Percentiles rank a stretch among this genome's conserved stretches.
phyloP scores from a whole-genome alignment of 1,140 invertebrate genomes.

The Pseudomyrmex cubaensis region DNA sequence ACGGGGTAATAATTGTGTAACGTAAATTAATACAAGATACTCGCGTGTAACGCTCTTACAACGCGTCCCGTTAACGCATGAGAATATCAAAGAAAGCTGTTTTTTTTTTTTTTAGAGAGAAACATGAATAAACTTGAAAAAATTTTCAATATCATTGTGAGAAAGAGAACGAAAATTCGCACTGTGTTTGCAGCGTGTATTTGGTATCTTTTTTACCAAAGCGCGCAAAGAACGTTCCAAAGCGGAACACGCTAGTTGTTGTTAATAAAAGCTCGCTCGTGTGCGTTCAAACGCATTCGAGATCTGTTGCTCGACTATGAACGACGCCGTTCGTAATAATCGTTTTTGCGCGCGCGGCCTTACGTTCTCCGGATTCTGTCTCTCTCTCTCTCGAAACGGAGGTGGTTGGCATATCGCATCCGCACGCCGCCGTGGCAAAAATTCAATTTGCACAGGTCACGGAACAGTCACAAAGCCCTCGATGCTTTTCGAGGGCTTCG shows the following conservation, averaged over 20 bases:
- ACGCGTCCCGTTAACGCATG: background rate
- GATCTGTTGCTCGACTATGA: slow-evolving; percentile 9
- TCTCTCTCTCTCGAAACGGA: too few species aligned
- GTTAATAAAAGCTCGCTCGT: slow-evolving; percentile 21
- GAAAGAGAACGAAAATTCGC: too few species aligned
- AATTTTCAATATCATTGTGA: background rate
- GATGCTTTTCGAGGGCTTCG: background rate
- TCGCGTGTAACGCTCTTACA: background rate
- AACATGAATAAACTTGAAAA: background rate
- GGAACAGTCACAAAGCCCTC: slow-evolving; percentile 19
- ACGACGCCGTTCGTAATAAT: slow-evolving; percentile 29
- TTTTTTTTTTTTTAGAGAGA: background rate
- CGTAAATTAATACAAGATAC: background rate
- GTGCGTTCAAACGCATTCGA: background rate
- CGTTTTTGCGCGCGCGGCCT: background rate
- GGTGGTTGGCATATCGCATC: background rate
- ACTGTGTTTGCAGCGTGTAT: background rate
- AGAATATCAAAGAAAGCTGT: background rate
- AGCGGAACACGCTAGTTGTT: background rate
- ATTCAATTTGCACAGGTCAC: slow-evolving; percentile 37
- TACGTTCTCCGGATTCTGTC: background rate
- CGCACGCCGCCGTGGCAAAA: slow-evolving; percentile 24
- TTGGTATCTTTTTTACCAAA: background rate
- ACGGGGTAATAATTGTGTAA: background rate
- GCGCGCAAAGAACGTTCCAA: background rate